Percentiles rank a stretch among this genome's conserved stretches.
Evolutionary conservation across 2,888 invertebrate species (phyloP).

Genomic region (Candidula unifasciata): DNA sequence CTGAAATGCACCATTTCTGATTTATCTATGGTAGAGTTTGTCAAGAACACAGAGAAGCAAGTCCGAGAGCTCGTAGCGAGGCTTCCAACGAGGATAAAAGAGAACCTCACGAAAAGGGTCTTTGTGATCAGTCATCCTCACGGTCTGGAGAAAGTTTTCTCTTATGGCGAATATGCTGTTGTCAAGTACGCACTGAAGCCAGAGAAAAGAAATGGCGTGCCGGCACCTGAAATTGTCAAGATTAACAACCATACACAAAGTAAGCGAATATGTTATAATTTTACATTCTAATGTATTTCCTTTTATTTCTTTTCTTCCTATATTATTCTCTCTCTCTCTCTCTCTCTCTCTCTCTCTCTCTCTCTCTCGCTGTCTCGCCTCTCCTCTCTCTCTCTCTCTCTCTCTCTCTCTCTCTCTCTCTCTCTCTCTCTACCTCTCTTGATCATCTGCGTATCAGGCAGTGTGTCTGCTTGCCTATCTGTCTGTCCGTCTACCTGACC

Average conservation of each 20-base stretch:
- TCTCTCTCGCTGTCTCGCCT: too few species aligned
- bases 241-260: constrained; percentile 22
- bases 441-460: too few species aligned
- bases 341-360: too few species aligned
- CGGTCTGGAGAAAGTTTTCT: constrained; percentile 33
- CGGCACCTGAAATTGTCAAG: not conserved
- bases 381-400: too few species aligned
- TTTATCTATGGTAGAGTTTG: not conserved
- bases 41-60: constrained; percentile 11
- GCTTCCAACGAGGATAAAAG: not conserved
- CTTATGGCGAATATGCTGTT: constrained; percentile 24
- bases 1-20: constrained; percentile 27
- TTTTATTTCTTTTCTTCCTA: too few species aligned
- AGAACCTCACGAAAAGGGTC: constrained; percentile 6
- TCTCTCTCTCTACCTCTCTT: too few species aligned
- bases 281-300: not conserved
- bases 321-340: not conserved
- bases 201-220: not conserved
- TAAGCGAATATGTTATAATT: constrained; percentile 2
- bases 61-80: not conserved
- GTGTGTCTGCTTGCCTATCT: too few species aligned
- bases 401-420: too few species aligned
- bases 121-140: constrained; percentile 39
- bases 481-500: too few species aligned
- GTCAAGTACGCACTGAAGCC: constrained; percentile 22